Evolutionary conservation across 2,888 invertebrate genomes (phyloP).

Genomic region (Beris chalybata): DNA sequence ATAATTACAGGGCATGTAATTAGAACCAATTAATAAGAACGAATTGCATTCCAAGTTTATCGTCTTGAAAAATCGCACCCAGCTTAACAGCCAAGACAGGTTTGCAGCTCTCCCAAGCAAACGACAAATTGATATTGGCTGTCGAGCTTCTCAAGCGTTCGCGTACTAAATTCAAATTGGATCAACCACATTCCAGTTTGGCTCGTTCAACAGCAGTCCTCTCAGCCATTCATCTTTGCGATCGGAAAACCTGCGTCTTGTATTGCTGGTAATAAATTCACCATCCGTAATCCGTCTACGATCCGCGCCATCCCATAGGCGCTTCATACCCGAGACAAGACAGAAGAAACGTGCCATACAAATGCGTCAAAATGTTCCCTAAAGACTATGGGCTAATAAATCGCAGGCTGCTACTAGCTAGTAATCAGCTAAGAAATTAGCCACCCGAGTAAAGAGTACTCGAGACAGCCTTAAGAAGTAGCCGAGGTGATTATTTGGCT

Average conservation of each 20-base stretch:
- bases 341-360: not conserved
- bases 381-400: conserved; percentile 12
- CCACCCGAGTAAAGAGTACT: too few relatives aligned
- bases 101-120: not conserved
- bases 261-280: too few relatives aligned
- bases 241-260: too few relatives aligned
- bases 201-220: conserved; percentile 5
- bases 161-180: conserved; percentile 26
- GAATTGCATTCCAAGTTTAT: conserved; percentile 18
- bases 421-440: too few relatives aligned
- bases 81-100: not conserved
- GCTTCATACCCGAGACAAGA: not conserved
- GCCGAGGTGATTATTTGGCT: too few relatives aligned
- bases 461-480: too few relatives aligned
- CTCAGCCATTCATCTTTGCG: not conserved
- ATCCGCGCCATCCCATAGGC: too few relatives aligned
- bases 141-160: too few relatives aligned
- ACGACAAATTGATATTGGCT: not conserved
- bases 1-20: conserved; percentile 31
- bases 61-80: conserved; percentile 6
- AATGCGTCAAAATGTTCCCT: conserved; percentile 7
- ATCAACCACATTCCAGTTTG: conserved; percentile 26
- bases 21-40: conserved; percentile 28
- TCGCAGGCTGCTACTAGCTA: not conserved
- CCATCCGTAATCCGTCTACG: too few relatives aligned